A percentile compares a stretch with the other conserved stretches of the same genome.
Evolutionary conservation across 1,140 invertebrate genomes (phyloP).

Genomic region (Solen grandis): DNA sequence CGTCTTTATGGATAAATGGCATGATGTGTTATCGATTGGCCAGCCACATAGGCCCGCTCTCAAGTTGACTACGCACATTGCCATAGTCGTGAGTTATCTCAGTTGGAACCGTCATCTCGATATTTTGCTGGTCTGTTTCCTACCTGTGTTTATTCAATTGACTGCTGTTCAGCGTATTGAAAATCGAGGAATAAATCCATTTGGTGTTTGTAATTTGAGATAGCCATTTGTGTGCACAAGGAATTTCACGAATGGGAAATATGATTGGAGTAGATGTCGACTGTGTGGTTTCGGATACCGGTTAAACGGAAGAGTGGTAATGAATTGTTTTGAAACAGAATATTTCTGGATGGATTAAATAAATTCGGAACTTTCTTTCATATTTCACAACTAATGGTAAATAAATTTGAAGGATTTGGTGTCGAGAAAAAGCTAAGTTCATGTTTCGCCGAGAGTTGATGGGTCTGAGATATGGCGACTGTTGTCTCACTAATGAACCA

Average conservation of each 20-base stretch:
- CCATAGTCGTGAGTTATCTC: background rate
- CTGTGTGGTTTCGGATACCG: background rate
- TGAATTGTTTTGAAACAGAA: background rate
- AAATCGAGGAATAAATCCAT: background rate
- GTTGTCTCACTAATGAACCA: conserved; percentile 75
- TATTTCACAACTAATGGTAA: background rate
- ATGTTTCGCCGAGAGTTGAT: conserved; percentile 30
- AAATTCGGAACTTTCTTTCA: background rate
- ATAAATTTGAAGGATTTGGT: background rate
- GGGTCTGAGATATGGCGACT: conserved; percentile 62
- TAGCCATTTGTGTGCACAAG: too few species aligned
- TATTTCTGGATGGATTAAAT: background rate
- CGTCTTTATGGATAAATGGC: background rate
- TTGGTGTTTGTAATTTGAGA: too few species aligned
- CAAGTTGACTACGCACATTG: background rate
- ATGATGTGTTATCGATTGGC: background rate
- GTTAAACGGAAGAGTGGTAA: background rate
- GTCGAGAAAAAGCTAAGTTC: background rate
- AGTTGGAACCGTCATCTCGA: background rate
- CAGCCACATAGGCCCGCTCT: background rate
- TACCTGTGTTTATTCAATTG: background rate
- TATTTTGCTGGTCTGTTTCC: background rate
- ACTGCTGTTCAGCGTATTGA: background rate
- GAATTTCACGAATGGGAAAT: background rate
- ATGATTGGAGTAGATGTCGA: background rate